A percentile compares a stretch with the other conserved stretches of the same genome.
Conservation (phyloP, 1,140 invertebrate species). For the Glossosoma conforme region DNA sequence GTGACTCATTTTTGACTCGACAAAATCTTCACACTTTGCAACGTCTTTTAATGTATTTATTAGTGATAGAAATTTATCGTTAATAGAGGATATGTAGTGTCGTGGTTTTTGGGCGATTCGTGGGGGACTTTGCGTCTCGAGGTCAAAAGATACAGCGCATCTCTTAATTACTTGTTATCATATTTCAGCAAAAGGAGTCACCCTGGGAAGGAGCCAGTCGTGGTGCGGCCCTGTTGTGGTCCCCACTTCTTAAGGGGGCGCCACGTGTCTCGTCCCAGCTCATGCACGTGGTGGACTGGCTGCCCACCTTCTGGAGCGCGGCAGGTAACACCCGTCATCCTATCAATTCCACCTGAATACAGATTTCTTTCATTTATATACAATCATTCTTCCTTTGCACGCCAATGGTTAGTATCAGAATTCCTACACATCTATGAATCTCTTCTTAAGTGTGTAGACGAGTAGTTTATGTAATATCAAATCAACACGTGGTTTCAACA, state of each 20-base stretch:
- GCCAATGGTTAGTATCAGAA: no score
- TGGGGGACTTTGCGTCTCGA: background rate
- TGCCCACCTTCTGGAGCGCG: slow-evolving; percentile 72
- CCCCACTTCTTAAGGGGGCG: slow-evolving; percentile 55
- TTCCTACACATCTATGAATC: no score
- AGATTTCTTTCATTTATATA: no score
- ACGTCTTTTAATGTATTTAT: no score
- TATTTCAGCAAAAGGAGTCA: slow-evolving; percentile 61
- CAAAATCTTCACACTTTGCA: no score
- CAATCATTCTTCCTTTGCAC: no score
- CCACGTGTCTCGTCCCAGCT: slow-evolving; percentile 65
- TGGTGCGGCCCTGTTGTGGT: slow-evolving; percentile 75
- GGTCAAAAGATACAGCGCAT: background rate
- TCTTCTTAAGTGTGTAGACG: no score
- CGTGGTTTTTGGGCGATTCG: no score
- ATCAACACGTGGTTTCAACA: no score
- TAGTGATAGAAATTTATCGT: no score
- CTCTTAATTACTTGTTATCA: background rate
- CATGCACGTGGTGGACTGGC: slow-evolving; percentile 81
- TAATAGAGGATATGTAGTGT: no score
- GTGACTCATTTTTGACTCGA: background rate
- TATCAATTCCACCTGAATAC: slow-evolving; percentile 16
- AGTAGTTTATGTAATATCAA: no score
- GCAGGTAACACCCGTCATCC: slow-evolving; percentile 48
- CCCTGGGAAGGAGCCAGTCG: slow-evolving; percentile 82